Base-by-base conservation (phyloP, 2,113 vertebrate species). In the Polyodon spathula region DNA sequence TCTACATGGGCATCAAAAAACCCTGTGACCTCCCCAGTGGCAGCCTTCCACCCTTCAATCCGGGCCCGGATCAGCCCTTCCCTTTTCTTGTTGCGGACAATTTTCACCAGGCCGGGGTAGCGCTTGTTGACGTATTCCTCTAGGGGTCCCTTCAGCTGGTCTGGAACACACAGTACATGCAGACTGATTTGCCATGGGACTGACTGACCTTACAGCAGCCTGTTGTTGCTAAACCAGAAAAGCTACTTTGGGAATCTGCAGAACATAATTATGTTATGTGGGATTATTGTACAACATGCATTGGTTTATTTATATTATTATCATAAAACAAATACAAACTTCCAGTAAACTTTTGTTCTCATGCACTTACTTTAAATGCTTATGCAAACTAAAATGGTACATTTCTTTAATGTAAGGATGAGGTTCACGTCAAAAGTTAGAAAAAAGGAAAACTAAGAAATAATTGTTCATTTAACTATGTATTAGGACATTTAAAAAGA, bases 1-100 rank as follows among this genome's bases (percentile, higher is more conserved):
- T 99, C 96, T 73, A 98, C 93, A 0, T 99, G 96, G 16, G 95
- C 94, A 56, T 99, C 96, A 1, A 99, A 99, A 68, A 99, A 96
- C 0, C 95, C 96, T 0, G 93, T 92, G 77, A 97, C 84, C 71
- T 95, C 93, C 5, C 86, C 96, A 0, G 88, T 93, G 65, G 96
- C 94, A 2, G 66, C 94, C 71, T 96, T 98, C 93, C 94, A 98
- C 70, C 96, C 96, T 76, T 97, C 94, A 0, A 97, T 93, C 1
- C 96, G 86, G 11, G 96, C 94, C 4, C 94, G 89, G 72, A 99
- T 99, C 50, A 99, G 87, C 1, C 96, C 96, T 66, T 98, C 95
- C 63, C 96, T 81, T 75, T 90, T 94, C 70, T 90, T 91, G 75
- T 99, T 99, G 58, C 96, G 86, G 2, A 99, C 94, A 2, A 99